These are phyloP conservation scores for Rafetus swinhoei DNA, from an alignment of 2,113 vertebrate genomes.

Conservation along the genomic window DNA sequence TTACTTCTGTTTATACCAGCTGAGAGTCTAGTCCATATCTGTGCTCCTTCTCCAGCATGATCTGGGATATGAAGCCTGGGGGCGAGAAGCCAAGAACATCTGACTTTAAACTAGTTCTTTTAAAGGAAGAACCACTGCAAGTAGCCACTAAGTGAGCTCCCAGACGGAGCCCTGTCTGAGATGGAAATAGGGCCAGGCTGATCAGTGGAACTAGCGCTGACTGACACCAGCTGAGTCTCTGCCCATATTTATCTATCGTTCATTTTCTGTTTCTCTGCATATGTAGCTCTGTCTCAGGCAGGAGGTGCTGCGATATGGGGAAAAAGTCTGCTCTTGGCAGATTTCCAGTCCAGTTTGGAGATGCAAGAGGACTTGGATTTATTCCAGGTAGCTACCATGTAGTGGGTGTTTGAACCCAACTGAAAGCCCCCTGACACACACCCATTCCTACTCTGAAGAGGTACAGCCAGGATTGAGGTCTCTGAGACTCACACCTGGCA, in stretches of 20 bases:
- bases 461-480: background rate
- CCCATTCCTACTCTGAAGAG: background rate
- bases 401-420: background rate
- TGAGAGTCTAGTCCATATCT: background rate
- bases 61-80: background rate
- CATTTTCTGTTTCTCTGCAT: rapidly evolving
- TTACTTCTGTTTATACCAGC: background rate
- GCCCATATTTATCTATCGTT: rapidly evolving
- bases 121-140: background rate
- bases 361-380: background rate
- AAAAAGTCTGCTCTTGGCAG: background rate
- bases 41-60: background rate
- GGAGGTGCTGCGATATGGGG: background rate
- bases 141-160: background rate
- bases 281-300: rapidly evolving
- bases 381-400: background rate
- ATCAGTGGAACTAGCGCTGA: background rate
- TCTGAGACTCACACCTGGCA: background rate
- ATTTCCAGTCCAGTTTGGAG: background rate
- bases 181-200: background rate
- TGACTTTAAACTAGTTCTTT: background rate
- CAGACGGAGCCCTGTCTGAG: background rate
- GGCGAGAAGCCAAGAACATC: no score
- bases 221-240: background rate
- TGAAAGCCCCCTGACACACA: background rate